Conservation (phyloP, 2,888 invertebrate genomes). For the Amiota minor region DNA sequence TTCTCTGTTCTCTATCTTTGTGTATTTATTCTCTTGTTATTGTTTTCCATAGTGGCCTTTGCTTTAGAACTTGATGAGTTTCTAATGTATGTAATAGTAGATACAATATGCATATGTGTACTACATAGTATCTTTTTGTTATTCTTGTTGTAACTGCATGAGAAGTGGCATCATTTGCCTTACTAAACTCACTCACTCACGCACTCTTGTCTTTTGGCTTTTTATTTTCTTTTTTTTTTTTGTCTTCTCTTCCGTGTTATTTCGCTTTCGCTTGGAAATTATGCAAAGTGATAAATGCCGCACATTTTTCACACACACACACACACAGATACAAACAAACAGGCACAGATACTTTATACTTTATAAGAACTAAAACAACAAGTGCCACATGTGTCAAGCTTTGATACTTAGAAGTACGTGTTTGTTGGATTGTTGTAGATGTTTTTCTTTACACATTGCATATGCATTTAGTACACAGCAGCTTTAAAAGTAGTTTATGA, state of each 20-base stretch:
- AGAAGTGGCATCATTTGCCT: slow-evolving; percentile 31
- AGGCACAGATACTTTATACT: slow-evolving; percentile 1
- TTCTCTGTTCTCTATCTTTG: too few relatives aligned
- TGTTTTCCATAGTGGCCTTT: background rate
- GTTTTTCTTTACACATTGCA: background rate
- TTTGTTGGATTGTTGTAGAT: background rate
- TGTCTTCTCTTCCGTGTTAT: too few relatives aligned
- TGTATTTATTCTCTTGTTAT: too few relatives aligned
- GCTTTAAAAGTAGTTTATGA: too few relatives aligned
- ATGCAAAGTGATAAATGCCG: slow-evolving; percentile 52
- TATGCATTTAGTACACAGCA: background rate
- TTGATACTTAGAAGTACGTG: background rate
- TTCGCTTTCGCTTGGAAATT: slow-evolving; percentile 47
- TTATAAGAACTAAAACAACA: background rate
- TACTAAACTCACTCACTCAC: slow-evolving; percentile 29
- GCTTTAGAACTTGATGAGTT: slow-evolving; percentile 19
- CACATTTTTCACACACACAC: slow-evolving; percentile 35
- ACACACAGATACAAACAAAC: slow-evolving; percentile 33
- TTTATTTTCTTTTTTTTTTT: too few relatives aligned
- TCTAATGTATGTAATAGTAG: background rate
- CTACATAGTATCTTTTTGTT: background rate
- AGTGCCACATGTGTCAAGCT: background rate
- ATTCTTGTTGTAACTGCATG: slow-evolving; percentile 20
- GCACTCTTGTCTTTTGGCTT: background rate
- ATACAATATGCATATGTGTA: background rate